Base-by-base conservation (phyloP, 2,113 vertebrate genomes). In the Ictalurus furcatus region DNA sequence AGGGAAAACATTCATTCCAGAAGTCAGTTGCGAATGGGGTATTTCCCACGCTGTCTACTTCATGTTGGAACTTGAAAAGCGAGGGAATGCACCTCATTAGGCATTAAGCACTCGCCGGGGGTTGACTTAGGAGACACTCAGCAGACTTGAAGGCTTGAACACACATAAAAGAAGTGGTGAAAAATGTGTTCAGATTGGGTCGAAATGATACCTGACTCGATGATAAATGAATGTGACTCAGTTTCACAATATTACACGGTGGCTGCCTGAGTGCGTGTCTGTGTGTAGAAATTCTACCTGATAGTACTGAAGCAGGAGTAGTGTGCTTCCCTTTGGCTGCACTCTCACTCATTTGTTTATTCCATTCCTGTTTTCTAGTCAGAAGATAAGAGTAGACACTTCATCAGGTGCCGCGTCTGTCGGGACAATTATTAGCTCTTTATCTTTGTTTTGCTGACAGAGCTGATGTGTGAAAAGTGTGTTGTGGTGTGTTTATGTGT, bases 31-130 rank as follows among this genome's bases (percentile, higher is more conserved):
- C 85, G 56, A 44, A 6, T 48, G 30, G 89, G 92, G 92, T 90
- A 90, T 90, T 91, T 92, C 91, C 92, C 89, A 65, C 67, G 52
- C 59, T 59, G 79, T 74, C 79, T 78, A 16, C 56, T 54, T 88
- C 89, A 16, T 89, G 91, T 89, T 69, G 67, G 69, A 88, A 90
- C 90, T 88, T 80, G 89, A 83, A 88, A 76, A 59, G 56, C 73
- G 61, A 84, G 74, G 74, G 83, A 84, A 73, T 74, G 58, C 59
- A 61, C 79, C 91, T 92, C 89, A 90, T 90, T 89, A 89, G n/a
- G 71, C 54, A 69, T 79, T 86, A 85, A 80, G 54, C 79, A 65
- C 85, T 87, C 34, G 6, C 85, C 88, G 87, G 59, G 87, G n/a
- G 83, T 83, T 63, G 73, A 89, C 56, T 88, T 88, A 83, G 6